phyloP scores from a whole-genome alignment of 2,888 invertebrate genomes.

The Hirtodrosophila alboralis region DNA sequence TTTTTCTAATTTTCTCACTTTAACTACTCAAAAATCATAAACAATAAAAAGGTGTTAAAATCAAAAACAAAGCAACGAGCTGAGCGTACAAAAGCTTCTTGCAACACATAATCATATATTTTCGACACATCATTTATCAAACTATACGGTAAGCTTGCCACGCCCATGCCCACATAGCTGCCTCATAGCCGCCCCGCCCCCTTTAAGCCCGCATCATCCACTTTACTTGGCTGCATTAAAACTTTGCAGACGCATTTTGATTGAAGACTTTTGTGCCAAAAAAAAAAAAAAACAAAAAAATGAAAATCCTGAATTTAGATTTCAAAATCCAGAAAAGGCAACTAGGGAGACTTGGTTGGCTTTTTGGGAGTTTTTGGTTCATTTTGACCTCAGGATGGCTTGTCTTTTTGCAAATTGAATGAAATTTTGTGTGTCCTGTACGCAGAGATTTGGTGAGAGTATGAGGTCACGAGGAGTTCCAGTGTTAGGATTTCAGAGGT shows the following conservation, averaged over 20 bases:
- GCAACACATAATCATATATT: conserved; percentile 73
- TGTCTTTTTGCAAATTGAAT: conserved; percentile 67
- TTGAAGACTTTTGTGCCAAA: conserved; percentile 62
- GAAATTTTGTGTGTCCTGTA: conserved; percentile 39
- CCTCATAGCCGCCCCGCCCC: background rate
- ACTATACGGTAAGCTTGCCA: conserved; percentile 42
- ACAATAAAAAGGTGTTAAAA: conserved; percentile 26
- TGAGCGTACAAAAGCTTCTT: conserved; percentile 23
- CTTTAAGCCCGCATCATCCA: conserved; percentile 4
- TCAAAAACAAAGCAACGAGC: conserved; percentile 21
- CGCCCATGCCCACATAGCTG: conserved; percentile 33
- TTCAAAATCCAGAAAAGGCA: conserved; percentile 7
- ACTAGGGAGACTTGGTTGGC: conserved; percentile 15
- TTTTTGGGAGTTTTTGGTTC: conserved; percentile 6
- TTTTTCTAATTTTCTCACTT: too few species aligned
- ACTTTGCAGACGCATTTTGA: conserved; percentile 76
- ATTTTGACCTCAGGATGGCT: conserved; percentile 30
- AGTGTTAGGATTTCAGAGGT: background rate
- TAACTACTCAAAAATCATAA: too few species aligned
- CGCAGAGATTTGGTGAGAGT: background rate
- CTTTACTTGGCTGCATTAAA: conserved; percentile 60
- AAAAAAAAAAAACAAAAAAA: conserved; percentile 18
- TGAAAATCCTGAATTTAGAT: too few species aligned
- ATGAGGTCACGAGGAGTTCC: too few species aligned
- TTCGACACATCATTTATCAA: conserved; percentile 79